A percentile compares a stretch with the other conserved stretches of the same genome.
Conservation (phyloP, 2,797 vertebrate species). For the Scomberomorus guttatus region DNA sequence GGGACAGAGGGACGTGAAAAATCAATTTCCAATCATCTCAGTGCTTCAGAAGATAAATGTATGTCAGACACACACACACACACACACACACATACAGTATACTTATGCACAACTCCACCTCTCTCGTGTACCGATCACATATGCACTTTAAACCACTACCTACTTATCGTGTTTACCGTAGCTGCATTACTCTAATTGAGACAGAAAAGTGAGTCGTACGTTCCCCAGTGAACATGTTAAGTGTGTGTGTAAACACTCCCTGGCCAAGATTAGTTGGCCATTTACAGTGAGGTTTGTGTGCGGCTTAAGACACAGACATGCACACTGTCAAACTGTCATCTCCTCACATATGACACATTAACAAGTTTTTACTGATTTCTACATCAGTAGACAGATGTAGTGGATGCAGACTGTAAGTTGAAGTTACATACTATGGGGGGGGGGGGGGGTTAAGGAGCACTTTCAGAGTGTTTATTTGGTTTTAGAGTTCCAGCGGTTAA, state of each 20-base stretch:
- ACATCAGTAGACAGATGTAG: constrained; percentile 24
- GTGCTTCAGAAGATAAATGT: constrained; percentile 45
- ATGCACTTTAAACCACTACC: neutral
- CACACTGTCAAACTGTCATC: constrained; percentile 56
- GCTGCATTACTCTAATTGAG: constrained; percentile 26
- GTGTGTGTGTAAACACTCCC: constrained; percentile 47
- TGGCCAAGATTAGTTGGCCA: neutral
- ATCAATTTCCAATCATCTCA: constrained; percentile 65
- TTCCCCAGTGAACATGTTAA: constrained; percentile 36
- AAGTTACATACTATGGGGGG: constrained; percentile 16
- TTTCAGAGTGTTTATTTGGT: constrained; percentile 71
- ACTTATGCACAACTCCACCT: neutral
- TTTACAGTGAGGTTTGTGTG: constrained; percentile 37
- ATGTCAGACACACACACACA: constrained; percentile 12
- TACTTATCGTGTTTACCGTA: constrained; percentile 18
- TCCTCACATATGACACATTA: constrained; percentile 40
- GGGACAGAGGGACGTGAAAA: constrained; percentile 44
- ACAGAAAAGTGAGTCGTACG: constrained; percentile 1
- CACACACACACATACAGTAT: neutral
- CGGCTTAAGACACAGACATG: constrained; percentile 17
- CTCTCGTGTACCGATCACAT: neutral
- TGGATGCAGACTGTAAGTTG: constrained; percentile 20
- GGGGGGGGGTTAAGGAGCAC: constrained; percentile 54
- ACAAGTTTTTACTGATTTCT: constrained; percentile 47
- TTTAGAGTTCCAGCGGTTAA: constrained; percentile 65